Percentiles rank a stretch among this genome's conserved stretches.
Evolutionary conservation across 1,140 invertebrate genomes (phyloP).

Genomic region (Thalassaphorura encarpata): DNA sequence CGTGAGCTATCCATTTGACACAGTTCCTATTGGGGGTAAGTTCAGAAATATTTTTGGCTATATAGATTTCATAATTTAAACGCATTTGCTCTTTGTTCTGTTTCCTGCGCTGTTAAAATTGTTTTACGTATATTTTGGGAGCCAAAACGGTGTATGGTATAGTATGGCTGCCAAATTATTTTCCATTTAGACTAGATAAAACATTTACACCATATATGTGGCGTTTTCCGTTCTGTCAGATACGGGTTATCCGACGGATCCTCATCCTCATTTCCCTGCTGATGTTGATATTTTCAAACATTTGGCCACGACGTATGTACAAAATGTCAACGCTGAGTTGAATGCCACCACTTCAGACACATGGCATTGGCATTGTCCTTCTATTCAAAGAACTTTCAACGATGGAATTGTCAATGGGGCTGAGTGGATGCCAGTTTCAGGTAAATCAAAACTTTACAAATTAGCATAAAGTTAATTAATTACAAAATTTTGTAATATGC

Average conservation of each 20-base stretch:
- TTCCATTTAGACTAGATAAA: too few species aligned
- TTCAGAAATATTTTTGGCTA: too few species aligned
- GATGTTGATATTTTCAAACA: conserved; percentile 48
- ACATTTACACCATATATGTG: not conserved
- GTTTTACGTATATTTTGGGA: too few species aligned
- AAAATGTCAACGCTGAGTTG: conserved; percentile 22
- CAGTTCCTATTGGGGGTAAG: not conserved
- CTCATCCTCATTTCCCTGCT: conserved; percentile 39
- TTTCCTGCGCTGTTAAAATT: too few species aligned
- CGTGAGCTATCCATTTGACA: conserved; percentile 23
- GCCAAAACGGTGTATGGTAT: too few species aligned
- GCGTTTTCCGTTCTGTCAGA: not conserved
- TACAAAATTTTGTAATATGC: too few species aligned
- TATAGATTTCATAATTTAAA: too few species aligned
- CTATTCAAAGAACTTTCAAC: conserved; percentile 35
- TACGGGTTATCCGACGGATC: not conserved
- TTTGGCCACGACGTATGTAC: conserved; percentile 45
- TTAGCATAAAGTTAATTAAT: too few species aligned
- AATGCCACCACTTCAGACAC: conserved; percentile 17
- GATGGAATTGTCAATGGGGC: conserved; percentile 44
- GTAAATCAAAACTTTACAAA: conserved; percentile 33
- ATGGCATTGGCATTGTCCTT: conserved; percentile 34
- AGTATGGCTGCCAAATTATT: too few species aligned
- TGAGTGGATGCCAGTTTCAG: conserved; percentile 40
- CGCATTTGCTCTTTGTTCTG: too few species aligned